Conservation (phyloP, 2,888 invertebrate species). For the Zaprionus bogoriensis region DNA sequence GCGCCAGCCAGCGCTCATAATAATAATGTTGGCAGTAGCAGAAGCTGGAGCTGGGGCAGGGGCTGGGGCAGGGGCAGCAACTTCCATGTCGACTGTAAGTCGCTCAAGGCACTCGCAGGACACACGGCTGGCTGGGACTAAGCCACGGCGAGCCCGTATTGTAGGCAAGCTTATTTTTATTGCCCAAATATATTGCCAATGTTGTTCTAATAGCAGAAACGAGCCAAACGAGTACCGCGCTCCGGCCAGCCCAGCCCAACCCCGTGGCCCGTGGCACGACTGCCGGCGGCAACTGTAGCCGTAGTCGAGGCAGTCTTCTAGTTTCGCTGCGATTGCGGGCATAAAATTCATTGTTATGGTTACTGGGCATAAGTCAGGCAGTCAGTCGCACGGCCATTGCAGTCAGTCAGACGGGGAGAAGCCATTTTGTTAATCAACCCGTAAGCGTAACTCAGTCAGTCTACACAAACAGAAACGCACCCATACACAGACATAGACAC, state of each 20-base stretch:
- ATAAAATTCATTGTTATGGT: conserved; percentile 75
- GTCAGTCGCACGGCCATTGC: conserved; percentile 61
- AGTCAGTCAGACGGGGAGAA: conserved; percentile 47
- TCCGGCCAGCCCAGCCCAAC: conserved; percentile 17
- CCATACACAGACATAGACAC: conserved; percentile 30
- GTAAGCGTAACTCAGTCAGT: conserved; percentile 58
- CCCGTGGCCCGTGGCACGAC: conserved; percentile 18
- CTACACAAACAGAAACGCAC: conserved; percentile 22
- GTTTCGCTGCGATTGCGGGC: conserved; percentile 43
- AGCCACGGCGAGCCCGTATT: conserved; percentile 51
- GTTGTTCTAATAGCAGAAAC: conserved; percentile 77
- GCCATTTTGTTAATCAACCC: conserved; percentile 74
- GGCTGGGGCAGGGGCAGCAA: conserved; percentile 15
- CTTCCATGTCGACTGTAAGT: conserved; percentile 37
- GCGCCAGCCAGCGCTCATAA: conserved; percentile 50
- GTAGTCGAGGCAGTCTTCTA: conserved; percentile 25
- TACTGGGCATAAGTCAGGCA: conserved; percentile 76
- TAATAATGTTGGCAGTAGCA: conserved; percentile 50
- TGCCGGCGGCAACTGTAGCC: conserved; percentile 15
- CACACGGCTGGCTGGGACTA: conserved; percentile 20
- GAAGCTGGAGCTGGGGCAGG: conserved; percentile 6
- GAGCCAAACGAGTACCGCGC: conserved; percentile 30
- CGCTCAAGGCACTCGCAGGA: conserved; percentile 48
- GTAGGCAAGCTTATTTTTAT: conserved; percentile 74
- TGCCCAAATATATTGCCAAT: conserved; percentile 76